Conservation (phyloP, 2,797 vertebrate genomes). For the Emys orbicularis region DNA sequence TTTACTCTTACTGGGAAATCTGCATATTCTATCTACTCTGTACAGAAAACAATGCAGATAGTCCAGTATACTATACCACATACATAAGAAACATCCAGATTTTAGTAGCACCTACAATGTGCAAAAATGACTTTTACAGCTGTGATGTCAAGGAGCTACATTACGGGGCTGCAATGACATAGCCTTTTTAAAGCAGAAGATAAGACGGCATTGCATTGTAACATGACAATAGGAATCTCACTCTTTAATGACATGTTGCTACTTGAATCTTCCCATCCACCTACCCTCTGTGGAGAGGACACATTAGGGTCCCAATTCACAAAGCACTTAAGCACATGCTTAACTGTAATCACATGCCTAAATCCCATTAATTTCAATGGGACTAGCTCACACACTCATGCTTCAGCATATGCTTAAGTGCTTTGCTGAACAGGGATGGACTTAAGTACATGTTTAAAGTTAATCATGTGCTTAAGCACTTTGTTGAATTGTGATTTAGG, state of each 20-base stretch:
- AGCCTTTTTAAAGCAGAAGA: neutral
- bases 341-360: neutral
- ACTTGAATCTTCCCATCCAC: neutral
- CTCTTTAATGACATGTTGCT: neutral
- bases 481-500: neutral
- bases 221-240: neutral
- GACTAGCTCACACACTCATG: neutral
- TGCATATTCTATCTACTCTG: neutral
- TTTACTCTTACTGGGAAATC: neutral
- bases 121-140: neutral
- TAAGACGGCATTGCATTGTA: neutral
- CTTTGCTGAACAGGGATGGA: neutral
- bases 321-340: neutral
- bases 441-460: neutral
- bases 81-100: neutral
- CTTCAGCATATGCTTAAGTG: neutral
- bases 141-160: neutral
- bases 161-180: neutral
- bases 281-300: neutral
- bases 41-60: neutral
- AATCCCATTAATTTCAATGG: neutral
- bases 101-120: neutral
- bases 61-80: neutral
- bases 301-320: neutral
- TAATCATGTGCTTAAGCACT: fast-evolving